Base-by-base conservation (phyloP, 2,113 vertebrate species). In the Misgurnus mizolepis region DNA sequence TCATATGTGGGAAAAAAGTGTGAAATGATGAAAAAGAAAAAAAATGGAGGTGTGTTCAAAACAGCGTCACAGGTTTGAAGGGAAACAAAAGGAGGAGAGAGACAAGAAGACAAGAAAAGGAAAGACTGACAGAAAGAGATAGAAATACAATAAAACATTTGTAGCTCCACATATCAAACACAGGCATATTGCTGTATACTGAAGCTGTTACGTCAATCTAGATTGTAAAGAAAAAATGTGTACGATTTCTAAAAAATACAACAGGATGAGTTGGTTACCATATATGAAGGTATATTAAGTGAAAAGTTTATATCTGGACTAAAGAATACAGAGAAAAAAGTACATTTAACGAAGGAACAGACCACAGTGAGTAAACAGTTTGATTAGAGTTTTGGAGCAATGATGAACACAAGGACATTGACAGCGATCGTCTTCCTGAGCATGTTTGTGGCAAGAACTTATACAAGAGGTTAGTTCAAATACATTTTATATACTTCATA, bases 401-500 rank as follows among this genome's bases (percentile, higher is more conserved):
- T 86, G 85, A 69, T 43, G 66, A 60, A 45, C 17, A 71, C 41
- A 22, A 17, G 34, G 66, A 69, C 82, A 6, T 53, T 84, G 66
- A 70, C 2, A 17, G n/a, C 39, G 5, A 27, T 84, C 11, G 66
- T 34, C 5, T 27, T 83, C 60, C 71, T 81, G 53, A 79, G 60
- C n/a, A 11, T 80, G 43, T 61, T 77, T 66, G 67, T 79, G 69
- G 67, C 83, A 10, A 70, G 75, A 85, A 82, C 76, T 76, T 0
- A 2, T 6, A 7, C 76, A 8, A 7, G 9, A 90, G 92, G 92
- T 91, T 82, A 84, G 90, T 78, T 72, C 4, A 8, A 12, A 53
- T 41, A 17, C 1, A n/a, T 78, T 43, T 66, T 7, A 34, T 34
- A 34, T 34, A 34, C 27, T 34, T 34, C 27, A 34, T 34, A 34